Base-by-base conservation (phyloP, 2,113 vertebrate genomes). In the Nyctereutes procyonoides region DNA sequence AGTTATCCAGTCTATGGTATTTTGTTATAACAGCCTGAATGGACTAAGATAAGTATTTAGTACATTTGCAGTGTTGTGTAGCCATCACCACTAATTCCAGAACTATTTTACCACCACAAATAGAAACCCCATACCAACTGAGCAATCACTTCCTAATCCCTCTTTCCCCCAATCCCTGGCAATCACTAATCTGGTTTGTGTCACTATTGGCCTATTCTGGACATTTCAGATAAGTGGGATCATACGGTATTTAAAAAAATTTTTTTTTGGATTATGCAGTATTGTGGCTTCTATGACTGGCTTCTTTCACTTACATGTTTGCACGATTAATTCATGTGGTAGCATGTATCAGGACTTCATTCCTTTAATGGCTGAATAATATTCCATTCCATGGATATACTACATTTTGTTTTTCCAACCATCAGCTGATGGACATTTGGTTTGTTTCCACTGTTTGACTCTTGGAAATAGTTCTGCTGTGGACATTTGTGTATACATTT, bases 301-400 rank as follows among this genome's bases (percentile, higher is more conserved):
- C 73, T 82, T 93, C 24, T 83, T 96, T 87, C 43, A 83, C 19
- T 93, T 90, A 69, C 20, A 60, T 86, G 14, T 63, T 91, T 79
- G 65, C 26, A 71, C 87, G 74, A 8, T 82, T 76, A 14, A 91
- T 86, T 4, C 15, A 17, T 56, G 60, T n/a, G 87, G n/a, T 63
- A 79, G 56, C 16, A 30, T 43, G 43, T 32, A 62, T 73, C 85
- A 71, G 58, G 22, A 85, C 43, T 95, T 96, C 58, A 69, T 67
- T 92, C 22, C 51, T 86, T 89, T 69, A 35, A 20, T 35, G 26
- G 17, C 55, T 38, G 55, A 71, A 30, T 96, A 81, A 81, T 77
- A 86, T 90, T 92, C 51, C 30, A 65, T 65, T 88, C 0, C 53
- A 92, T 84, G 16, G 7, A 32, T 73, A 67, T 26, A 48, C 20